phyloP scores from a whole-genome alignment of 2,888 invertebrate species.

The Machimus rusticus region DNA sequence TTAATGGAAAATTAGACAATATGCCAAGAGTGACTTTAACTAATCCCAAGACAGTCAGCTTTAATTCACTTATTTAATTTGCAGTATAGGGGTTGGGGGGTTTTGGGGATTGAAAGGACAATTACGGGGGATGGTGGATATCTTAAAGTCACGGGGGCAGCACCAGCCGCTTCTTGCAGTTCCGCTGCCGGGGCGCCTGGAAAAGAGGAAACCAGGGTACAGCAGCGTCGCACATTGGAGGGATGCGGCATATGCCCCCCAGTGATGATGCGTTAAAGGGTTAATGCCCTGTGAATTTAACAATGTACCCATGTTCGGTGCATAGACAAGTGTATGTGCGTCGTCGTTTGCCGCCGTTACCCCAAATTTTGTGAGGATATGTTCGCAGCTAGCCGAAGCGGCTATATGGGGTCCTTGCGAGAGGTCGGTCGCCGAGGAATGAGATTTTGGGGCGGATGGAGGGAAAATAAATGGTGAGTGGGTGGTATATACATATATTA shows the following conservation, averaged over 20 bases:
- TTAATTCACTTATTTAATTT: constrained; percentile 11
- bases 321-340: neutral
- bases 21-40: neutral
- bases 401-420: neutral
- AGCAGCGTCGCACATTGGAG: neutral
- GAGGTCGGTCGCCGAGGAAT: neutral
- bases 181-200: neutral
- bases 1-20: neutral
- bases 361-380: neutral
- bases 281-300: constrained; percentile 24
- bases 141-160: neutral
- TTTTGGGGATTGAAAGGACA: neutral
- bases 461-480: neutral
- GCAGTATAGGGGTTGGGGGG: neutral
- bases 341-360: neutral
- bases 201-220: constrained; percentile 4
- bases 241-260: constrained; percentile 25
- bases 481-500: no score
- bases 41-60: neutral
- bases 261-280: constrained; percentile 15
- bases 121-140: neutral
- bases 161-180: neutral
- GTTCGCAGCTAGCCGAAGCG: neutral
- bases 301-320: neutral
- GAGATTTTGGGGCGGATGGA: neutral